Evolutionary conservation across 2,113 vertebrate genomes (phyloP).

Genomic region (Chroicocephalus ridibundus): DNA sequence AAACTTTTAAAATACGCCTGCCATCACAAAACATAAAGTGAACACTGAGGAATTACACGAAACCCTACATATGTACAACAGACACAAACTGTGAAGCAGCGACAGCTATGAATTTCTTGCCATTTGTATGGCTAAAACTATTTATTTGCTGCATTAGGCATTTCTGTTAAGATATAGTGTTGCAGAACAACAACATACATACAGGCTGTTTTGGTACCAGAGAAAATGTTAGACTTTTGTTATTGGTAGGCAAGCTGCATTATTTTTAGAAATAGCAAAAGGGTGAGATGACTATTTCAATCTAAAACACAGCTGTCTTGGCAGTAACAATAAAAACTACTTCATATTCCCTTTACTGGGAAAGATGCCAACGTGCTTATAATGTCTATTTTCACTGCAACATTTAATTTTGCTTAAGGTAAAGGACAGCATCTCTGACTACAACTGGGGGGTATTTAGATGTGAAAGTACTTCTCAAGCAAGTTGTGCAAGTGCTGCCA

Average conservation of each 20-base stretch:
- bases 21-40: neutral
- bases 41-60: neutral
- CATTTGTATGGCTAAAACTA: neutral
- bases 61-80: neutral
- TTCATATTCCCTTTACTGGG: conserved; percentile 43
- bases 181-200: neutral
- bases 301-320: conserved; percentile 30
- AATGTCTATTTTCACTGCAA: conserved; percentile 38
- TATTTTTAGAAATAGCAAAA: conserved; percentile 54
- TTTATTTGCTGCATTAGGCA: neutral
- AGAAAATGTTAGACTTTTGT: conserved; percentile 22
- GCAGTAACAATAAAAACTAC: conserved; percentile 38
- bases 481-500: conserved; percentile 60
- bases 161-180: neutral
- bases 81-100: neutral
- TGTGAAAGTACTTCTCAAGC: conserved; percentile 33
- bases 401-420: conserved; percentile 65
- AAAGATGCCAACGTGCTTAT: conserved; percentile 21
- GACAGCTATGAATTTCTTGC: neutral
- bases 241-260: conserved; percentile 42
- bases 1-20: neutral
- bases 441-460: conserved; percentile 44
- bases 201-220: neutral
- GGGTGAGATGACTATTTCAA: conserved; percentile 23
- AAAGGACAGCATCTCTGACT: conserved; percentile 35